Base-by-base conservation (phyloP, 1,140 invertebrate species). In the Chelonus insularis region DNA sequence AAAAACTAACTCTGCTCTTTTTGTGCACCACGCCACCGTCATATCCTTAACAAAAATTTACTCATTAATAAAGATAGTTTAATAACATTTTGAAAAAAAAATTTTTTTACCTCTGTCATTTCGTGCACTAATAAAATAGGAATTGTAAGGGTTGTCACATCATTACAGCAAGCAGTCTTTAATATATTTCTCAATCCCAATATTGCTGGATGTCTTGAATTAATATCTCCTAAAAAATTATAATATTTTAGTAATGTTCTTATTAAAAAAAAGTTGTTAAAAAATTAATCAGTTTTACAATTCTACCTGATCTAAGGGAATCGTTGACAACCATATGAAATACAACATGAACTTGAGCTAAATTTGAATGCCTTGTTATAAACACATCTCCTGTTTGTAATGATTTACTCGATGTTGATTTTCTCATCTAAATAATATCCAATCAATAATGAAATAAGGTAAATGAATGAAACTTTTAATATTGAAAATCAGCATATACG, bases 1-100 rank as follows among this genome's bases (percentile, higher is more conserved):
- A 71, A 97, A 95, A 59, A 99, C 91, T 60, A 99, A 81, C 81
- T 99, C 97, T 0, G 96, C 96, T 68, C 97, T 81, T 73, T 95
- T 93, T 67, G 94, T 87, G 78, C 96, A 98, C 96, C 96, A 99
- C 14, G 89, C 88, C 36, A 96, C 91, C 2, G 95, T 98, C 94
- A 98, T 98, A 71, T 96, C 93, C 91, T 92, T 69, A 50, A 80
- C 82, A 61, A 68, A 61, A 64, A 23, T 54, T 34, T 16, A 25
- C 14, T 41, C 21, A 37, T 45, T 50, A 39, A 34, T 32, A 43
- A 34, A 55, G 52, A 11, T 43, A 7, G 21, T 14, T 21, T 1
- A 23, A 57, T 23, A 21, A 6, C 11, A 14, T 36, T 29, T 8
- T 25, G 20, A 21, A 11, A 1, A 51, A 51, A 21, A 32, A 51